phyloP scores from a whole-genome alignment of 1,140 invertebrate species.

The Penaeus vannamei region DNA sequence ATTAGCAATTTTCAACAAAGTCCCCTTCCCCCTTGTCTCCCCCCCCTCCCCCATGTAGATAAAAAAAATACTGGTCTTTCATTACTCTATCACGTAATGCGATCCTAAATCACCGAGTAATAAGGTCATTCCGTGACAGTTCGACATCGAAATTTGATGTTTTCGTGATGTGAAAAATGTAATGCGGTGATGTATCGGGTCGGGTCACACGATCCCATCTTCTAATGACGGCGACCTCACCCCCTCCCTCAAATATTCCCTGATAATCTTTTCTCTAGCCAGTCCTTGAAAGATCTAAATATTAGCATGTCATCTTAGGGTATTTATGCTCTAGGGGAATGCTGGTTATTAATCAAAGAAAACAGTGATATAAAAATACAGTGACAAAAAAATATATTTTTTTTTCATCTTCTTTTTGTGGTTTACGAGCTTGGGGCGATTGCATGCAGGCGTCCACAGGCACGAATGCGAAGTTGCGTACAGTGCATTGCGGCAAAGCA shows the following conservation, averaged over 20 bases:
- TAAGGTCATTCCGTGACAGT: constrained; percentile 50
- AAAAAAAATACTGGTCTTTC: constrained; percentile 10
- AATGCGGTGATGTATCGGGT: constrained; percentile 46
- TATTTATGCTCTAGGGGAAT: constrained; percentile 24
- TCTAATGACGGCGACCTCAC: constrained; percentile 19
- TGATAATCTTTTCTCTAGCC: constrained; percentile 5
- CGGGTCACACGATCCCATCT: constrained; percentile 35
- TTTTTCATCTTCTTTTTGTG: neutral
- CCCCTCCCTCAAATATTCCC: too few species aligned
- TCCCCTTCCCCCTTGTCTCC: neutral
- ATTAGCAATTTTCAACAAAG: constrained; percentile 6
- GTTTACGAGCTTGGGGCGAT: constrained; percentile 24
- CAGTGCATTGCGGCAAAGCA: too few species aligned
- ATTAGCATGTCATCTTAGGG: constrained; percentile 28
- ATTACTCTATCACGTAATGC: constrained; percentile 34
- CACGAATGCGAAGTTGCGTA: constrained; percentile 16
- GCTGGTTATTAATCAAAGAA: neutral
- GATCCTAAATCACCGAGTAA: constrained; percentile 46
- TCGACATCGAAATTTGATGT: constrained; percentile 58
- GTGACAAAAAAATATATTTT: neutral
- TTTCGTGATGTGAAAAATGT: constrained; percentile 54
- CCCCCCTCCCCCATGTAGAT: neutral
- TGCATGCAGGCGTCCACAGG: constrained; percentile 13
- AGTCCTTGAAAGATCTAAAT: neutral
- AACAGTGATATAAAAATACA: neutral